Evolutionary conservation across 2,888 invertebrate genomes (phyloP).

Genomic region (Callyntrura guangdongensis): DNA sequence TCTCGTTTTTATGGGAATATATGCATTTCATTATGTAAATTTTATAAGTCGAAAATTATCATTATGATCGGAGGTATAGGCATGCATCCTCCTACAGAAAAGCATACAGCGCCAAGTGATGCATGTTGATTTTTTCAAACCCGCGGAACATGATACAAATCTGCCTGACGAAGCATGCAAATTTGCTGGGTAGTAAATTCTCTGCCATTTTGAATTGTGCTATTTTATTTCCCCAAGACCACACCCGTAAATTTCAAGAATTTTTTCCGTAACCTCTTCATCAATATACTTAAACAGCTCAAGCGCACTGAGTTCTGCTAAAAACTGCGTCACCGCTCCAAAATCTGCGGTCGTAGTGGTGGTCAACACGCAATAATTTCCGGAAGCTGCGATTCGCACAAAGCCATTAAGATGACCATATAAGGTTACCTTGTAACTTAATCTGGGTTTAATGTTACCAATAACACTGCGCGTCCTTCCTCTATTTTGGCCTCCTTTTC

Average conservation of each 20-base stretch:
- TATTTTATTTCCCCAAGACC: too few relatives aligned
- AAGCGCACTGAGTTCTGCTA: not conserved
- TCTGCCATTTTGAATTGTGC: not conserved
- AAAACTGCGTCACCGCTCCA: not conserved
- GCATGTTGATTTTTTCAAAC: too few relatives aligned
- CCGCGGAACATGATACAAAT: not conserved
- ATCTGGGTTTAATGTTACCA: not conserved
- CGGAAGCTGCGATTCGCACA: not conserved
- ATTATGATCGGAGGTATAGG: too few relatives aligned
- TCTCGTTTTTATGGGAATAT: too few relatives aligned
- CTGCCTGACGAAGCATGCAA: not conserved
- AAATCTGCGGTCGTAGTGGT: constrained; percentile 18
- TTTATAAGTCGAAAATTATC: too few relatives aligned
- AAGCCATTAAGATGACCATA: not conserved
- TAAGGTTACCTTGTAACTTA: not conserved
- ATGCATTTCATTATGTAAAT: too few relatives aligned
- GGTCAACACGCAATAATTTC: constrained; percentile 3
- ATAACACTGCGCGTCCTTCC: not conserved
- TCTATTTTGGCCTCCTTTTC: not conserved
- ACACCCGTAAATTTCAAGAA: too few relatives aligned
- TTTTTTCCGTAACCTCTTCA: constrained; percentile 15
- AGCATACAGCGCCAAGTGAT: too few relatives aligned
- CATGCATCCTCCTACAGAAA: too few relatives aligned
- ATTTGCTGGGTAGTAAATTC: not conserved
- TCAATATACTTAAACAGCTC: constrained; percentile 35